Evolutionary conservation across 2,888 invertebrate species (phyloP).

Genomic region (Troides helena): DNA sequence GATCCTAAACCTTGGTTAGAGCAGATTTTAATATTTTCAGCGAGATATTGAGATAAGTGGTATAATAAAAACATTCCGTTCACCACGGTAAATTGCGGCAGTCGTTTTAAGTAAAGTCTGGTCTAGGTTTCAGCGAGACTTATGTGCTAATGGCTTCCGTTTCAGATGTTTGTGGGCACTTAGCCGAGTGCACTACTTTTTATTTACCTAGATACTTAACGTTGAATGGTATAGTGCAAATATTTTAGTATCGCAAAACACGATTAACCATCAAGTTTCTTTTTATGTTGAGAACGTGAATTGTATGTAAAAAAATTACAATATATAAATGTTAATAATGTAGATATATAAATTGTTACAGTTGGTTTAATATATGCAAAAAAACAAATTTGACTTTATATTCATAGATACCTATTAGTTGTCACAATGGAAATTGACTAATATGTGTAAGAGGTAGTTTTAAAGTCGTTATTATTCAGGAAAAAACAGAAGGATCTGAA

Average conservation of each 20-base stretch:
- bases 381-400: too few relatives aligned
- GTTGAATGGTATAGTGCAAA: background rate
- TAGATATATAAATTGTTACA: too few relatives aligned
- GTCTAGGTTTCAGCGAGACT: conserved; percentile 18
- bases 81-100: conserved; percentile 15
- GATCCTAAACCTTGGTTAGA: background rate
- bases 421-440: too few relatives aligned
- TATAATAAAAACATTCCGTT: conserved; percentile 9
- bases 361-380: too few relatives aligned
- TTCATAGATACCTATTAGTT: too few relatives aligned
- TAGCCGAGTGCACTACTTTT: conserved; percentile 24
- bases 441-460: too few relatives aligned
- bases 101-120: conserved; percentile 24
- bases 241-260: background rate
- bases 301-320: background rate
- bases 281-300: background rate
- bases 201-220: conserved; percentile 18
- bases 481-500: too few relatives aligned
- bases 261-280: background rate
- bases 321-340: too few relatives aligned
- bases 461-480: too few relatives aligned
- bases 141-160: conserved; percentile 25
- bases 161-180: conserved; percentile 25
- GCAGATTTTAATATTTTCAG: background rate
- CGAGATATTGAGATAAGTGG: conserved; percentile 2